These are phyloP conservation scores for Scomberomorus guttatus DNA, from an alignment of 2,797 vertebrate species.

Conservation along the genomic window DNA sequence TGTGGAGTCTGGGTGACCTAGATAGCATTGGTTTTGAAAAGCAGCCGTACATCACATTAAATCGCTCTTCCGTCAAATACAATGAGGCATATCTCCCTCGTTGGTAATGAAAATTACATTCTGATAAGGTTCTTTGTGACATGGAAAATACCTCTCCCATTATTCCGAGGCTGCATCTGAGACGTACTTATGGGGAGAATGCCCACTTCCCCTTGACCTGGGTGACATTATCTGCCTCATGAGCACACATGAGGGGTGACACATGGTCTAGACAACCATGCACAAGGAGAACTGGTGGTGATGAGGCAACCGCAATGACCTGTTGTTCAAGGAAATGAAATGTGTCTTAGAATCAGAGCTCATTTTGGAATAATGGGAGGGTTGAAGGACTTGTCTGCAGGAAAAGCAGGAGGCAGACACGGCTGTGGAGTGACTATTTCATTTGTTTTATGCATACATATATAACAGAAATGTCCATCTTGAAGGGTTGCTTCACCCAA, in stretches of 20 bases:
- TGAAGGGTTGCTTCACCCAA: not conserved
- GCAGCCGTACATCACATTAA: conserved; percentile 82
- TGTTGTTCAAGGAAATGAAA: conserved; percentile 56
- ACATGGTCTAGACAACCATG: conserved; percentile 38
- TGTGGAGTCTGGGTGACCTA: conserved; percentile 85
- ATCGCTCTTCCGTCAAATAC: conserved; percentile 76
- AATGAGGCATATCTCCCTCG: conserved; percentile 75
- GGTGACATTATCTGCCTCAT: conserved; percentile 64
- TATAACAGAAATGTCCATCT: not conserved
- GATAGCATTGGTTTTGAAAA: conserved; percentile 84
- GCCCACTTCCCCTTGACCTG: conserved; percentile 40
- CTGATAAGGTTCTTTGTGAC: conserved; percentile 76
- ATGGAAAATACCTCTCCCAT: conserved; percentile 66
- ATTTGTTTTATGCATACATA: conserved; percentile 8
- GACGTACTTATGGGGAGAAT: conserved; percentile 41
- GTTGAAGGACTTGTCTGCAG: conserved; percentile 29
- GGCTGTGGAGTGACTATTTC: not conserved
- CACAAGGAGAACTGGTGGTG: conserved; percentile 28
- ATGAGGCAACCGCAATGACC: conserved; percentile 45
- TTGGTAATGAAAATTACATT: conserved; percentile 80
- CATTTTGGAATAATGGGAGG: conserved; percentile 22
- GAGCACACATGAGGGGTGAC: conserved; percentile 50
- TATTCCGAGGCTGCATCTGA: conserved; percentile 25
- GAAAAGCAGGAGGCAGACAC: not conserved
- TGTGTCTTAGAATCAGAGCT: conserved; percentile 20